Evolutionary conservation across 1,140 invertebrate genomes (phyloP), one percentile per base, ranked within the genome.

Genomic region (Drosophila teissieri): DNA sequence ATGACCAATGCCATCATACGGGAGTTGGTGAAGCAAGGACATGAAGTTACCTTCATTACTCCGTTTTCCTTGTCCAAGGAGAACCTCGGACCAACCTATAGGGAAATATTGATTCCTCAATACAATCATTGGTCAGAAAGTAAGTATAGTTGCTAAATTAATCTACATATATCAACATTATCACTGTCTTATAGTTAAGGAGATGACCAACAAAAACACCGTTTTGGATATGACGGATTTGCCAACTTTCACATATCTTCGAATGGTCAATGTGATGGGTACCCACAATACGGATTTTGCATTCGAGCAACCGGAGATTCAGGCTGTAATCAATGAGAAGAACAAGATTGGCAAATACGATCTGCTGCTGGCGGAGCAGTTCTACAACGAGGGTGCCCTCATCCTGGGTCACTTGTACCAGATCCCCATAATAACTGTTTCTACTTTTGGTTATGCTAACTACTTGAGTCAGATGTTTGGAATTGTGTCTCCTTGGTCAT

Each of bases 381-480:
- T 93, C 67, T 92, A 75, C 46, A 91, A 92, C 39, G 93, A 93
- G 65, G 83, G 92, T 0, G 80, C 92, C 31, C 78, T 93, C 11
- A 83, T 90, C 7, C 76, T 93, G 8, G 92, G 86, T 0, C 75
- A 93, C 37, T 69, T 91, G 12, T 93, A 93, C 37, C 73, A 93
- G 27, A 91, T 93, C 4, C 92, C 92, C 0, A 60, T 86, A 3
- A 83, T 93, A 5, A 88, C 82, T 0, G 52, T 78, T 3, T 76
- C 80, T 0, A 91, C 91, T 11, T 89, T 93, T n/a, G 92, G 92
- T 2, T 63, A 55, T 48, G 76, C 72, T 8, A 78, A 92, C 39
- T 92, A 85, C 14, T 49, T 93, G 1, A 92, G 77, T 39, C 79
- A 85, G 46, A 24, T 88, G 7, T 61, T 84, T 40, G 93, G 92